Evolutionary conservation across 2,797 vertebrate genomes (phyloP), one percentile per base, ranked within the genome.

Genomic region (Syndactyla subalaris): DNA sequence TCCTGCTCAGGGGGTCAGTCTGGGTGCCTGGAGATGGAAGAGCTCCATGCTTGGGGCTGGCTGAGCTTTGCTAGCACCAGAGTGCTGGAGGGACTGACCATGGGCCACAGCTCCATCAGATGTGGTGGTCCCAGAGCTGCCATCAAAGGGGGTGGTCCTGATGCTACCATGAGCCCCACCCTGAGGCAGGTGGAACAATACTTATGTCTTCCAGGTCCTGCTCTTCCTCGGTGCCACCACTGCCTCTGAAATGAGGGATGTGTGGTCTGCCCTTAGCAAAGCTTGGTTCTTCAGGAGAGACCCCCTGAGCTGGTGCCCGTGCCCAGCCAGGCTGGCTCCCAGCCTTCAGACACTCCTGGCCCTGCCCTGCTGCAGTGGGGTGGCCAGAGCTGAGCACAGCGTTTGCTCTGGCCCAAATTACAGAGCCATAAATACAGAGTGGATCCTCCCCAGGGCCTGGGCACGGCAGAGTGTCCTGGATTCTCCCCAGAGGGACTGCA

Each of bases 171-270:
- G 23, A 58, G 26, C 24, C 48, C 34, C 21, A 15, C 32, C 61
- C 55, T 27, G 63, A 38, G 38, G 18, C 45, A 27, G 57, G 23
- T 48, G 29, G 30, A 30, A 36, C 77, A 73, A 52, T 10, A 32
- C n/a, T 82, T 38, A 1, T 3, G 3, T 14, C 21, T 43, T 24
- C 81, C 49, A 43, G 27, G 5, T 11, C 55, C 0, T 23, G 61
- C 24, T 36, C 7, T 22, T 23, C 20, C 74, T 55, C 88, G 49
- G 57, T 5, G 1, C 15, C 7, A 8, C 29, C 48, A 9, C 23
- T 36, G 58, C 71, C 54, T 16, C 30, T 3, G 24, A 26, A 75
- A 71, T 0, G 0, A 18, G 4, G 17, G 57, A 1, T 0, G 0
- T 6, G 6, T 2, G 2, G 5, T 52, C 19, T 54, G 18, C 43